phyloP scores from a whole-genome alignment of 2,797 vertebrate genomes.

The Sebastolobus altivelis region DNA sequence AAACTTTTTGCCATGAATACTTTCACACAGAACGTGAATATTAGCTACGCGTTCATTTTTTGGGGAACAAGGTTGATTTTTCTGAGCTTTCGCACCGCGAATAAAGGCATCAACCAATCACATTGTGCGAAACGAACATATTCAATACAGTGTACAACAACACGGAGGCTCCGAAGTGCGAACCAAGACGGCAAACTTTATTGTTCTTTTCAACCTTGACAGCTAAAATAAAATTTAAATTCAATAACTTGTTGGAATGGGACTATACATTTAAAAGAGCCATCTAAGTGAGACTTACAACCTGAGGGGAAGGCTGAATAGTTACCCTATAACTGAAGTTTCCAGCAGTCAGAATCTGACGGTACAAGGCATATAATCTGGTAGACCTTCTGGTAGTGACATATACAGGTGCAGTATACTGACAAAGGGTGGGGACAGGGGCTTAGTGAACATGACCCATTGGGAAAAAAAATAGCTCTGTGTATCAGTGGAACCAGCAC shows the following conservation, averaged over 20 bases:
- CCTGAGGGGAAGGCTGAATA: not conserved
- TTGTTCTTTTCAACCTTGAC: no score
- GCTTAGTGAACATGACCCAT: not conserved
- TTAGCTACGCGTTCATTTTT: no score
- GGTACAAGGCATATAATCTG: not conserved
- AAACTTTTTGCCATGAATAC: no score
- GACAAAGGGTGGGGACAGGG: not conserved
- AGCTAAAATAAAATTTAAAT: not conserved
- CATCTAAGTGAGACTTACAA: not conserved
- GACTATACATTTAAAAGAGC: not conserved
- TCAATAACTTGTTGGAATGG: not conserved
- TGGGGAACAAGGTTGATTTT: no score
- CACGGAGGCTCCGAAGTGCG: fast-evolving
- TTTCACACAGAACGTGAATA: no score
- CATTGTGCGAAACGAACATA: no score
- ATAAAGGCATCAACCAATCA: no score
- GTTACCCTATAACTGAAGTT: not conserved
- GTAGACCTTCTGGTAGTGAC: not conserved
- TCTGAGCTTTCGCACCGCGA: fast-evolving
- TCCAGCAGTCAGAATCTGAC: not conserved
- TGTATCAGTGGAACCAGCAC: slow-evolving; percentile 6
- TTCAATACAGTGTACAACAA: no score
- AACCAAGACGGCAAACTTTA: no score
- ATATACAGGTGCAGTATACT: not conserved
- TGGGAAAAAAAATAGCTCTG: not conserved